Evolutionary conservation across 1,140 invertebrate species (phyloP).

Genomic region (Solenopsis fugax): DNA sequence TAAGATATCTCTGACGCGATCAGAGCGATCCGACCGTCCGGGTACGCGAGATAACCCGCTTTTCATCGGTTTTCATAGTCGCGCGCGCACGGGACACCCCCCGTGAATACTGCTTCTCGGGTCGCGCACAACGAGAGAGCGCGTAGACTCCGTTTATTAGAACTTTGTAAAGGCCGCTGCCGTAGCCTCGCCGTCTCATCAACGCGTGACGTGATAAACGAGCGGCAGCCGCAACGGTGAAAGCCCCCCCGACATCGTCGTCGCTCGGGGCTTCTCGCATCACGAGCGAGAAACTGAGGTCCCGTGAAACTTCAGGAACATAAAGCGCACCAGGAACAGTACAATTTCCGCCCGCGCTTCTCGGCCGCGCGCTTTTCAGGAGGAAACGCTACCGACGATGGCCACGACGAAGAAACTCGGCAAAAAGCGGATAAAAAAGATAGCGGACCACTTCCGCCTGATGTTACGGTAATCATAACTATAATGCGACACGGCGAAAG

Average conservation of each 20-base stretch:
- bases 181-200: constrained; percentile 55
- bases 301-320: constrained; percentile 58
- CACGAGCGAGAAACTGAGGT: constrained; percentile 36
- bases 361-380: constrained; percentile 40
- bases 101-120: constrained; percentile 40
- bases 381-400: constrained; percentile 18
- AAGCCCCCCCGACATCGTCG: constrained; percentile 29
- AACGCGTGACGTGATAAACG: constrained; percentile 65
- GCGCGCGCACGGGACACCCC: background rate
- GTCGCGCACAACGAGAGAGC: constrained; percentile 30
- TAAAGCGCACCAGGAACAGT: constrained; percentile 56
- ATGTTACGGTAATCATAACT: constrained; percentile 34
- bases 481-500: constrained; percentile 15
- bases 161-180: constrained; percentile 61
- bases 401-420: constrained; percentile 14
- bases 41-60: constrained; percentile 31
- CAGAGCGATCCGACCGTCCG: constrained; percentile 4
- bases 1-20: background rate
- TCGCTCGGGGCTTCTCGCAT: constrained; percentile 52
- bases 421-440: constrained; percentile 30
- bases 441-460: background rate
- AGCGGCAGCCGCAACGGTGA: constrained; percentile 46
- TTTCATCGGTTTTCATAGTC: constrained; percentile 59
- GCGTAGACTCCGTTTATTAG: constrained; percentile 57
- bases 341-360: constrained; percentile 51